phyloP scores from a whole-genome alignment of 1,140 invertebrate genomes.

The Camponotus pennsylvanicus region DNA sequence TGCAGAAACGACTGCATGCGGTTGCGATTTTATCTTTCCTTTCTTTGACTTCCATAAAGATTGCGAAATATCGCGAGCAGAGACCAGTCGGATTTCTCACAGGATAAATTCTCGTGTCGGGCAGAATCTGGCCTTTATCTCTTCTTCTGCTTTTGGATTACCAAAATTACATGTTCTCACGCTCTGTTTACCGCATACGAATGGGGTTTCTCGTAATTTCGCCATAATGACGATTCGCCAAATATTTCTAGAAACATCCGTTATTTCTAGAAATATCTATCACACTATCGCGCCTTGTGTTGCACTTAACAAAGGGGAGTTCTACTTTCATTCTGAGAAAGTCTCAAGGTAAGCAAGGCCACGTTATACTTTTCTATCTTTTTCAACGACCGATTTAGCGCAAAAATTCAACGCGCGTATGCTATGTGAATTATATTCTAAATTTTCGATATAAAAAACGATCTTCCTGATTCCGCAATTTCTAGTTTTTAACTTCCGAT shows the following conservation, averaged over 20 bases:
- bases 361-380: slow-evolving; percentile 4
- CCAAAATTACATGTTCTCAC: slow-evolving; percentile 39
- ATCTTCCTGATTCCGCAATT: slow-evolving; percentile 30
- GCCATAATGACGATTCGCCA: slow-evolving; percentile 19
- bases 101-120: slow-evolving; percentile 13
- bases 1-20: not conserved
- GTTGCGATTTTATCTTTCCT: not conserved
- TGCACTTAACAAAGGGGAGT: slow-evolving; percentile 45
- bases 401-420: not conserved
- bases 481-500: slow-evolving; percentile 15
- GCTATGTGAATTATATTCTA: slow-evolving; percentile 14
- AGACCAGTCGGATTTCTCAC: slow-evolving; percentile 52
- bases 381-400: slow-evolving; percentile 14
- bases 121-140: not conserved
- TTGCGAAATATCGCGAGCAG: slow-evolving; percentile 50
- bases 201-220: slow-evolving; percentile 24
- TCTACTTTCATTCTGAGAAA: slow-evolving; percentile 55
- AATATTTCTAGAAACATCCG: not conserved
- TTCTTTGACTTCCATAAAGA: slow-evolving; percentile 10
- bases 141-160: not conserved
- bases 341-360: slow-evolving; percentile 54
- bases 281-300: slow-evolving; percentile 13
- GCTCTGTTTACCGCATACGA: not conserved
- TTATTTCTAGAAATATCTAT: not conserved
- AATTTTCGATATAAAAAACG: slow-evolving; percentile 3